These are phyloP conservation scores for Bradypus variegatus DNA, from an alignment of 2,797 vertebrate species.

Conservation along the genomic window DNA sequence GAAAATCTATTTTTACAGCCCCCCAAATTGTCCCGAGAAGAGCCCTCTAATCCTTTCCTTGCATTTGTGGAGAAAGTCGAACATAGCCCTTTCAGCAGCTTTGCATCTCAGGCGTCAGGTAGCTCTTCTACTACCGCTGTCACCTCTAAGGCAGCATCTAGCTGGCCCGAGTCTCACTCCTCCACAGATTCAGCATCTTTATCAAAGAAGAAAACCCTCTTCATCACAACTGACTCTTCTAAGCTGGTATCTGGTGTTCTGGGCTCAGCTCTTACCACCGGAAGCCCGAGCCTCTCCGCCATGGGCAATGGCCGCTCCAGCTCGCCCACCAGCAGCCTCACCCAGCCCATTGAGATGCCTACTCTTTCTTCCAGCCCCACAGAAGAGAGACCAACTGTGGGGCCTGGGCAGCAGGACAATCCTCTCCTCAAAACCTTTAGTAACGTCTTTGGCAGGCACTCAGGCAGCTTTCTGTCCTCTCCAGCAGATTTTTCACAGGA, in stretches of 20 bases:
- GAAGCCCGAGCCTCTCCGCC: conserved; percentile 77
- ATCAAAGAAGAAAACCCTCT: conserved; percentile 87
- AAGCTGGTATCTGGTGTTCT: conserved; percentile 84
- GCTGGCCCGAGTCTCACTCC: conserved; percentile 76
- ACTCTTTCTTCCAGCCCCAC: conserved; percentile 81
- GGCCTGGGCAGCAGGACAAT: conserved; percentile 75
- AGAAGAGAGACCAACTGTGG: conserved; percentile 79
- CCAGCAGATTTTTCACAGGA: conserved; percentile 77
- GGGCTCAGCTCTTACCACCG: conserved; percentile 74
- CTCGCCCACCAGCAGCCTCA: conserved; percentile 76
- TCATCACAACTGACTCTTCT: conserved; percentile 90
- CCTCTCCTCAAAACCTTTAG: conserved; percentile 79
- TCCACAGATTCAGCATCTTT: conserved; percentile 73
- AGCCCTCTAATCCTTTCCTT: conserved; percentile 93
- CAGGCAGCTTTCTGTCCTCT: conserved; percentile 78
- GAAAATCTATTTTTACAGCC: conserved; percentile 96
- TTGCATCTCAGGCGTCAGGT: conserved; percentile 76
- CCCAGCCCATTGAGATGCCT: conserved; percentile 82
- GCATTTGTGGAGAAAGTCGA: conserved; percentile 87
- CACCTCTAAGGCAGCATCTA: conserved; percentile 72
- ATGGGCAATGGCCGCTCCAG: conserved; percentile 77
- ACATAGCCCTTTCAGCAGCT: conserved; percentile 84
- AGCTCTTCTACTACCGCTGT: conserved; percentile 65
- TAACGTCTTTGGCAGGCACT: conserved; percentile 79
- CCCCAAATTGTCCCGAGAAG: conserved; percentile 84